Conservation (phyloP, 2,113 vertebrate genomes). For the Heloderma charlesbogerti region DNA sequence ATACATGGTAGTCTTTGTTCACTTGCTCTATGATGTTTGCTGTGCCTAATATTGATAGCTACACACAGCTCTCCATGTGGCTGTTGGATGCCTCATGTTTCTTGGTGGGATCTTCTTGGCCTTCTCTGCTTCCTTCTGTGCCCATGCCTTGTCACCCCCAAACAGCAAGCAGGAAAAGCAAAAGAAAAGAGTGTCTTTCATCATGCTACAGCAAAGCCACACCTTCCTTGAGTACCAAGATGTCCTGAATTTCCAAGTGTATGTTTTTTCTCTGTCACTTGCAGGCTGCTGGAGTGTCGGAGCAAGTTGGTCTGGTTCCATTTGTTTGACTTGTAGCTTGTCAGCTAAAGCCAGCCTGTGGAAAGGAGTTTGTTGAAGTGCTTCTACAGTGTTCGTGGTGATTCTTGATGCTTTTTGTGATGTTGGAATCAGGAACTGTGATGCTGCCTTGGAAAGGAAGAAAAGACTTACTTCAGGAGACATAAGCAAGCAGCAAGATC, state of each 20-base stretch:
- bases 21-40: not conserved
- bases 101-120: not conserved
- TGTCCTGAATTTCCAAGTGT: not conserved
- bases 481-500: too few relatives aligned
- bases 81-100: not conserved
- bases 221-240: not conserved
- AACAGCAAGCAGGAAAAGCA: not conserved
- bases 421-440: too few relatives aligned
- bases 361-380: not conserved
- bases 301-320: not conserved
- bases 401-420: too few relatives aligned
- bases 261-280: not conserved
- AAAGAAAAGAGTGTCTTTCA: not conserved
- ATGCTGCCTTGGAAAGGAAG: too few relatives aligned
- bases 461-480: too few relatives aligned
- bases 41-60: constrained; percentile 1
- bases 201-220: not conserved
- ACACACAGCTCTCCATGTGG: constrained; percentile 19
- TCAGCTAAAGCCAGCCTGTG: not conserved
- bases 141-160: not conserved
- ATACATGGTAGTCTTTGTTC: not conserved
- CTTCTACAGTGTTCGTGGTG: not conserved
- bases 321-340: not conserved
- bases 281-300: not conserved
- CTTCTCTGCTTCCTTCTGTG: not conserved